Conservation (phyloP, 2,113 vertebrate genomes). For the Nicator chloris region DNA sequence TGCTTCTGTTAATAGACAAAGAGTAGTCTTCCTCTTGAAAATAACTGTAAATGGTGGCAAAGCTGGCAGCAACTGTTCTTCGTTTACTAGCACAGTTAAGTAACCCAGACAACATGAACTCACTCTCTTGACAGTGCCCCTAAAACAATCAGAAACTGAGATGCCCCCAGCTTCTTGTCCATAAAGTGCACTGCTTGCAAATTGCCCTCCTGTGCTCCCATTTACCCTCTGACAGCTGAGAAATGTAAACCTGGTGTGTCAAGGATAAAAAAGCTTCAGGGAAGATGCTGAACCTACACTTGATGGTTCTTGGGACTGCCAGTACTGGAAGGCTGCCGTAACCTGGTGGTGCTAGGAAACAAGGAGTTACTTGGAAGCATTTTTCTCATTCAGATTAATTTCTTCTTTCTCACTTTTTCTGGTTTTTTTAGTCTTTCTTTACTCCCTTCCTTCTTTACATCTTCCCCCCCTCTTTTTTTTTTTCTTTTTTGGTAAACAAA, state of each 20-base stretch:
- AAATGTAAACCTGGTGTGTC: neutral
- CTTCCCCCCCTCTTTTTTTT: neutral
- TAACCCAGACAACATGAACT: neutral
- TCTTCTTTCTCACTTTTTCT: neutral
- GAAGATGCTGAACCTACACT: neutral
- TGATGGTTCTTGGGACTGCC: neutral
- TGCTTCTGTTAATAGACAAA: neutral
- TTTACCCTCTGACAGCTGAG: rapidly evolving
- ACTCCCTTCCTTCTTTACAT: neutral
- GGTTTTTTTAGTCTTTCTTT: neutral
- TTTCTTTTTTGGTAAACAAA: neutral
- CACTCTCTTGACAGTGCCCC: neutral
- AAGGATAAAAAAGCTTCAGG: neutral
- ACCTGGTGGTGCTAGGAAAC: neutral
- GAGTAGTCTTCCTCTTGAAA: neutral
- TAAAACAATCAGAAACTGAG: neutral
- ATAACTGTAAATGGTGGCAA: neutral
- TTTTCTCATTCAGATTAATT: neutral
- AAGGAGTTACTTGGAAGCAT: neutral
- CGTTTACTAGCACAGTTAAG: constrained; percentile 6
- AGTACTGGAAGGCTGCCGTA: neutral
- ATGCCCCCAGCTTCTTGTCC: neutral
- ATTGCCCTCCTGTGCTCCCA: neutral
- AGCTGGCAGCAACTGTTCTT: neutral
- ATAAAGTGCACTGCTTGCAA: neutral